Evolutionary conservation across 1,140 invertebrate species (phyloP).

Genomic region (Lordiphosa mommai): DNA sequence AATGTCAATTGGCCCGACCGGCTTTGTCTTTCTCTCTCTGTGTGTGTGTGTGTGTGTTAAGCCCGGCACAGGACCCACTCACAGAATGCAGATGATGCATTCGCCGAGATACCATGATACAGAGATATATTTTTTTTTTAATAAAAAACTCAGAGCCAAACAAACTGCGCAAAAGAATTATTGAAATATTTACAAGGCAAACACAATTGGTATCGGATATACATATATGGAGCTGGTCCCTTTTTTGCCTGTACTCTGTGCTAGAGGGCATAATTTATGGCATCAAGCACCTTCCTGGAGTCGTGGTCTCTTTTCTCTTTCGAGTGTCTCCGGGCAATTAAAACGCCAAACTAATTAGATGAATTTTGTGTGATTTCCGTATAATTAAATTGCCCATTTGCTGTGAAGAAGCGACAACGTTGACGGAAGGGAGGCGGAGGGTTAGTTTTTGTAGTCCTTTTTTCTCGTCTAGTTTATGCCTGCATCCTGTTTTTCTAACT

Average conservation of each 20-base stretch:
- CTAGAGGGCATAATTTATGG: slow-evolving; percentile 54
- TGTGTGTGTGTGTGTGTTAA: slow-evolving; percentile 13
- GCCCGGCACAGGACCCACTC: slow-evolving; percentile 7
- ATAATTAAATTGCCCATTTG: slow-evolving; percentile 74
- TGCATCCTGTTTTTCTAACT: background rate
- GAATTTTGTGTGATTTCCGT: slow-evolving; percentile 74
- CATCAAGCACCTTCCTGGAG: slow-evolving; percentile 6
- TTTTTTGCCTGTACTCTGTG: background rate
- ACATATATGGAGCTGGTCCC: background rate
- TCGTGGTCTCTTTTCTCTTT: slow-evolving; percentile 7
- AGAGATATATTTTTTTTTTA: slow-evolving; percentile 37
- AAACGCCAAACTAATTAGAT: slow-evolving; percentile 75
- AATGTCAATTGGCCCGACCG: slow-evolving; percentile 34
- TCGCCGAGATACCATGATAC: background rate
- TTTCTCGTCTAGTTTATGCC: background rate
- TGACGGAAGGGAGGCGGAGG: background rate
- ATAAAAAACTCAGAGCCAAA: slow-evolving; percentile 25
- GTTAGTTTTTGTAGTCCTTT: slow-evolving; percentile 1
- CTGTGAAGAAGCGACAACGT: slow-evolving; percentile 6
- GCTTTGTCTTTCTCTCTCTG: background rate
- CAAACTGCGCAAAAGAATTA: slow-evolving; percentile 16
- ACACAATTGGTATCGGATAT: slow-evolving; percentile 35
- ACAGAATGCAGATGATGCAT: slow-evolving; percentile 15
- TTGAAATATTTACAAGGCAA: slow-evolving; percentile 53
- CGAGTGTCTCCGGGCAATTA: slow-evolving; percentile 60